A percentile compares a stretch with the other conserved stretches of the same genome.
phyloP scores from a whole-genome alignment of 2,797 vertebrate genomes.

The Ctenochaetus hawaiiensis region DNA sequence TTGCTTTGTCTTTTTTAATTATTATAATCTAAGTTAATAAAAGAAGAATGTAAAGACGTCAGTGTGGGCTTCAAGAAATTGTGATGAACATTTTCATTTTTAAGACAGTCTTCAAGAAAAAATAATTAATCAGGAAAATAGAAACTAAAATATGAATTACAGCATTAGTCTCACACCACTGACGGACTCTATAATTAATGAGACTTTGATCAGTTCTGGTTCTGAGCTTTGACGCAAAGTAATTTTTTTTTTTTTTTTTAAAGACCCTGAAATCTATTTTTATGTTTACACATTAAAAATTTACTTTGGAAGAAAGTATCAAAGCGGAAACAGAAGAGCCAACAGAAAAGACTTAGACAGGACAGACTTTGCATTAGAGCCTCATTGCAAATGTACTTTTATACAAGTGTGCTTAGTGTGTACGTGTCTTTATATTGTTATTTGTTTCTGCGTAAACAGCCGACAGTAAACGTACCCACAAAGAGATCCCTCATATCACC shows the following conservation, averaged over 20 bases:
- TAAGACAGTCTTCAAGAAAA: neutral
- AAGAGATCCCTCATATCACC: neutral
- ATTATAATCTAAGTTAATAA: neutral
- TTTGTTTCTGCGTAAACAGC: neutral
- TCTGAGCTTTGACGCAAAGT: neutral
- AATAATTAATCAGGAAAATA: neutral
- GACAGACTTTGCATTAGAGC: neutral
- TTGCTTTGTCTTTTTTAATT: neutral
- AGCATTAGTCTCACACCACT: neutral
- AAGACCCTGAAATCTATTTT: constrained; percentile 1
- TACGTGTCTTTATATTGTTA: neutral
- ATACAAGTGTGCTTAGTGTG: neutral
- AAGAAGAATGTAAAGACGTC: neutral
- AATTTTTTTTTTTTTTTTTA: neutral
- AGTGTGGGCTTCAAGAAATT: neutral
- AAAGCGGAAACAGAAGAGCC: neutral
- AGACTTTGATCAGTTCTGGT: neutral
- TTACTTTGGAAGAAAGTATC: neutral
- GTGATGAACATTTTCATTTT: neutral
- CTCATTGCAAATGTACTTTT: neutral
- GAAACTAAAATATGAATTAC: neutral
- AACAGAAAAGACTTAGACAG: neutral
- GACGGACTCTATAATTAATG: too few species aligned
- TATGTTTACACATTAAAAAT: neutral
- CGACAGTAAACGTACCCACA: neutral